These are phyloP conservation scores for Perodicticus potto DNA, from an alignment of 2,797 vertebrate genomes.

Conservation along the genomic window DNA sequence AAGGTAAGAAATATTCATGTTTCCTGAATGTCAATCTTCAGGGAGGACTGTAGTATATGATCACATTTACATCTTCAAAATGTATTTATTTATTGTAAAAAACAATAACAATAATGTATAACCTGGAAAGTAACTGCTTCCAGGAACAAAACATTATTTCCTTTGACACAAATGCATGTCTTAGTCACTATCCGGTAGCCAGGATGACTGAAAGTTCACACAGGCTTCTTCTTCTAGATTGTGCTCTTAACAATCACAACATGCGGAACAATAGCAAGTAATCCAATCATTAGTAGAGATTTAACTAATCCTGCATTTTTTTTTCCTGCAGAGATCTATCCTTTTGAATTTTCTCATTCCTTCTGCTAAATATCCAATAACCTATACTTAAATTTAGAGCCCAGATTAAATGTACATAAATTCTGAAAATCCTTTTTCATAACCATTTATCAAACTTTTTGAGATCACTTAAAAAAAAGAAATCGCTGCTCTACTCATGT, in stretches of 20 bases:
- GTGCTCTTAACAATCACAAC: neutral
- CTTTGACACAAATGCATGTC: neutral
- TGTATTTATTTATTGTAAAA: neutral
- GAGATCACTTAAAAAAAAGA: neutral
- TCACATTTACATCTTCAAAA: neutral
- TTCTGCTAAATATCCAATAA: neutral
- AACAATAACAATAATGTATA: neutral
- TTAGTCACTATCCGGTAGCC: neutral
- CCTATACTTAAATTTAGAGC: conserved; percentile 31
- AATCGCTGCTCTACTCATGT: neutral
- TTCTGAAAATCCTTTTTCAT: conserved; percentile 13
- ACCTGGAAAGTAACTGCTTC: neutral
- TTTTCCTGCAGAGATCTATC: neutral
- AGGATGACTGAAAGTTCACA: neutral
- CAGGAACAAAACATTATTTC: neutral
- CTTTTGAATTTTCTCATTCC: neutral
- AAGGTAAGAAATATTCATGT: neutral
- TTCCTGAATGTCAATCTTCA: neutral
- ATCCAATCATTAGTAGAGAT: neutral
- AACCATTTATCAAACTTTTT: neutral
- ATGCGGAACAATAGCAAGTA: neutral
- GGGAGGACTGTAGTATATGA: neutral
- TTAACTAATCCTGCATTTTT: neutral
- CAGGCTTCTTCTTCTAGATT: neutral
- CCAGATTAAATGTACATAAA: neutral